Conservation (phyloP, 2,113 vertebrate species). For the Riparia riparia region DNA sequence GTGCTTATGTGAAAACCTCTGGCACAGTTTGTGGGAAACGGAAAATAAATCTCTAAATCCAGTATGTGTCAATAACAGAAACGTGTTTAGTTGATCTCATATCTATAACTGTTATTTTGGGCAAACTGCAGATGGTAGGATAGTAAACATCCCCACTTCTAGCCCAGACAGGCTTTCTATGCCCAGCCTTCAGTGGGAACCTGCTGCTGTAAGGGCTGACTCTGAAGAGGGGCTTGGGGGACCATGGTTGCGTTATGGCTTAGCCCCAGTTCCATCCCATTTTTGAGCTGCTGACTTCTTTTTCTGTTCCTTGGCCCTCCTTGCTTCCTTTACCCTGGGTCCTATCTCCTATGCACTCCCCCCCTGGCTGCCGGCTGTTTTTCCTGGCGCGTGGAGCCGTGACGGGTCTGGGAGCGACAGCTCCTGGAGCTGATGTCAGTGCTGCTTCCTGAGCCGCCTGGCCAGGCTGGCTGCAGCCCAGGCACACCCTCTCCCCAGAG, state of each 20-base stretch:
- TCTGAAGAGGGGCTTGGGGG: accelerated
- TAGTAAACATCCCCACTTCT: neutral
- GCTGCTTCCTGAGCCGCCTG: neutral
- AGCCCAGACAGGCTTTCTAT: neutral
- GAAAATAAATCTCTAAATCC: constrained; percentile 34
- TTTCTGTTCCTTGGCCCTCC: neutral
- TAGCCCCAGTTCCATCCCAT: neutral
- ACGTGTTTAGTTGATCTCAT: neutral
- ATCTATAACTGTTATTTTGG: constrained; percentile 33
- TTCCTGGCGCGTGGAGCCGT: neutral
- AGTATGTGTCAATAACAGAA: constrained; percentile 27
- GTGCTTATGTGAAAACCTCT: constrained; percentile 6
- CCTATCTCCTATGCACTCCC: neutral
- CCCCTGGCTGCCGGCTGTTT: neutral
- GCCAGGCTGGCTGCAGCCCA: neutral
- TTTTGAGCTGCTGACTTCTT: neutral
- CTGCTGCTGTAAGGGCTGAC: neutral
- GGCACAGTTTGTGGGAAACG: constrained; percentile 1
- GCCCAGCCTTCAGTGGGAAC: neutral
- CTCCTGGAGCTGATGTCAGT: constrained; percentile 15
- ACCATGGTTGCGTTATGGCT: accelerated
- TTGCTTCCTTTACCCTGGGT: neutral
- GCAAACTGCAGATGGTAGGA: constrained; percentile 10
- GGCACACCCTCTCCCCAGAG: neutral
- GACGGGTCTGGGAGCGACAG: neutral